Evolutionary conservation across 2,113 vertebrate species (phyloP), one percentile per base, ranked within the genome.

Genomic region (Columbina picui): DNA sequence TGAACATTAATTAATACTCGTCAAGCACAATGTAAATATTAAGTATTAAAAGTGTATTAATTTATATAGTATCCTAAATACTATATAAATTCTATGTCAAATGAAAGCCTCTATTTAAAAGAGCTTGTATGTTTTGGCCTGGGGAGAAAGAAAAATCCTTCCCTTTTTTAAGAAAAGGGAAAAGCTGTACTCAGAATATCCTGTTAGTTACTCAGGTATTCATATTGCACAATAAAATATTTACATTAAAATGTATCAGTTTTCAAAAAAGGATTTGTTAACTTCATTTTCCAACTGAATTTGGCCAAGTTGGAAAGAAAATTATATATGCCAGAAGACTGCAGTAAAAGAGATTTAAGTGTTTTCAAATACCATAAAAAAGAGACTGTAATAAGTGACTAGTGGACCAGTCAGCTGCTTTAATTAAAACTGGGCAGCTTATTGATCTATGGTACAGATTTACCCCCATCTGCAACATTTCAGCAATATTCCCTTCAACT

Each of bases 381-480:
- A 65, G 39, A 85, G 75, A 50, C 70, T 67, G 3, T 73, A 82
- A 34, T 65, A 88, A 94, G 82, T 85, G 82, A 83, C 75, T 59
- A 80, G 67, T 63, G 63, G 71, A 59, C 78, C 64, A 59, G 79
- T 82, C 52, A 74, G 84, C 82, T 83, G 47, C 57, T 94, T 90
- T 93, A 97, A 95, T 96, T 95, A 92, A 95, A 92, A 70, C 45
- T 39, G 71, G 47, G 60, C 82, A 87, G 53, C 49, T 77, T 94
- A 94, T 95, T 95, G 87, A 94, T 92, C 90, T 59, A 1, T 34
- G 0, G 1, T 19, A 68, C 75, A 63, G 85, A 88, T 86, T 88
- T 65, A 68, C 45, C 63, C 57, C 36, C 9, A 34, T 60, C 63
- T 73, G 47, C 91, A 85, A 26, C 36, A 25, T 52, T 91, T 64